Evolutionary conservation across 2,113 vertebrate species (phyloP).

Genomic region (Gallinago jamesoni): DNA sequence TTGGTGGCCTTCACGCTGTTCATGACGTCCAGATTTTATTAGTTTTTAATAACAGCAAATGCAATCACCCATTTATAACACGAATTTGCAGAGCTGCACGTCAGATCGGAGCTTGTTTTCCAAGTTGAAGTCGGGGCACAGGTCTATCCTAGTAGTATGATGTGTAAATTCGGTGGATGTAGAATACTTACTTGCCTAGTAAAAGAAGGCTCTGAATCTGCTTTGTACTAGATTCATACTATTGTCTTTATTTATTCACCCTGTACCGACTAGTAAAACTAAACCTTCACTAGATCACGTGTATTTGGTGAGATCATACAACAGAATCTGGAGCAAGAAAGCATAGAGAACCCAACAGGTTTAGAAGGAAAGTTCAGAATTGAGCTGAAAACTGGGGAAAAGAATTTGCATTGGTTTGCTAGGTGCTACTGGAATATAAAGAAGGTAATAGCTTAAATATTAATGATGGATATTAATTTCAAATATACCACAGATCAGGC

Average conservation of each 20-base stretch:
- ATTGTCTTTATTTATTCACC: background rate
- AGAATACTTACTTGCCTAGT: background rate
- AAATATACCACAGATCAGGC: background rate
- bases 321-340: background rate
- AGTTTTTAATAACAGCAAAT: background rate
- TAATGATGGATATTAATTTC: background rate
- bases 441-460: constrained; percentile 21
- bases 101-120: background rate
- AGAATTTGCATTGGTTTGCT: background rate
- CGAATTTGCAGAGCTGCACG: background rate
- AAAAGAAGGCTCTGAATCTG: background rate
- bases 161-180: background rate
- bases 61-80: background rate
- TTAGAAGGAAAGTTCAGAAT: background rate
- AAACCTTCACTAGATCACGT: background rate
- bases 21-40: background rate
- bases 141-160: background rate
- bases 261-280: background rate
- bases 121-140: background rate
- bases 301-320: background rate
- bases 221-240: background rate
- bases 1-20: background rate
- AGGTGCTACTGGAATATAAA: background rate
- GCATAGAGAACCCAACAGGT: background rate
- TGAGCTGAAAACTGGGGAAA: background rate